A percentile compares a stretch with the other conserved stretches of the same genome.
Conservation (phyloP, 2,113 vertebrate species). For the Donacobius atricapilla region DNA sequence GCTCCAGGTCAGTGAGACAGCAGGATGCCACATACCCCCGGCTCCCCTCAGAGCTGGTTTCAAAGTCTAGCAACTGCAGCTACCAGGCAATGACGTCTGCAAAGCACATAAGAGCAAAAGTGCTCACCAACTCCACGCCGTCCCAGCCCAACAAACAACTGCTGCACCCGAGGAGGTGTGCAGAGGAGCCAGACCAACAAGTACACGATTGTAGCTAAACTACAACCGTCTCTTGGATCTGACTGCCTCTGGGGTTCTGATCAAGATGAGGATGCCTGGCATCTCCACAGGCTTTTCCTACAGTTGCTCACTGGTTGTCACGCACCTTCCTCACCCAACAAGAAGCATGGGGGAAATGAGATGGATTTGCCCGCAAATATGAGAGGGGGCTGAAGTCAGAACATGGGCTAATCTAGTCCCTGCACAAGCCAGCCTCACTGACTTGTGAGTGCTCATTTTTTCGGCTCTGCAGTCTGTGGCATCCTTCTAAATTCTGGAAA, state of each 20-base stretch:
- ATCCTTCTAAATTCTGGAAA: neutral
- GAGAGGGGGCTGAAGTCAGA: neutral
- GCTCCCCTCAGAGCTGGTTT: neutral
- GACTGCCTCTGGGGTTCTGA: neutral
- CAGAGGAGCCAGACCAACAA: neutral
- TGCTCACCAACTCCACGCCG: neutral
- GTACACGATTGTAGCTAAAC: neutral
- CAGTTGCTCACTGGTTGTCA: neutral
- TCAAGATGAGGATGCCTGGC: neutral
- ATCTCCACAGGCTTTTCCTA: neutral
- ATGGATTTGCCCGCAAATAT: neutral
- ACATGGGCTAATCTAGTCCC: neutral
- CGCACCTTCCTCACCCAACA: neutral
- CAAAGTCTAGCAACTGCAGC: neutral
- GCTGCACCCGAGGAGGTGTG: neutral
- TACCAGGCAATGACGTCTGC: neutral
- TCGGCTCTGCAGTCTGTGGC: neutral
- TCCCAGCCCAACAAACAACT: neutral
- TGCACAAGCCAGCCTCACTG: neutral
- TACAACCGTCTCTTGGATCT: neutral
- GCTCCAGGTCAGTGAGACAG: neutral
- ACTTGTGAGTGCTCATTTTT: neutral
- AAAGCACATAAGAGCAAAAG: rapidly evolving
- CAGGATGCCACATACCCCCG: neutral
- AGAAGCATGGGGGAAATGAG: neutral